Evolutionary conservation across 1,140 invertebrate genomes (phyloP).

Genomic region (Patella vulgata): DNA sequence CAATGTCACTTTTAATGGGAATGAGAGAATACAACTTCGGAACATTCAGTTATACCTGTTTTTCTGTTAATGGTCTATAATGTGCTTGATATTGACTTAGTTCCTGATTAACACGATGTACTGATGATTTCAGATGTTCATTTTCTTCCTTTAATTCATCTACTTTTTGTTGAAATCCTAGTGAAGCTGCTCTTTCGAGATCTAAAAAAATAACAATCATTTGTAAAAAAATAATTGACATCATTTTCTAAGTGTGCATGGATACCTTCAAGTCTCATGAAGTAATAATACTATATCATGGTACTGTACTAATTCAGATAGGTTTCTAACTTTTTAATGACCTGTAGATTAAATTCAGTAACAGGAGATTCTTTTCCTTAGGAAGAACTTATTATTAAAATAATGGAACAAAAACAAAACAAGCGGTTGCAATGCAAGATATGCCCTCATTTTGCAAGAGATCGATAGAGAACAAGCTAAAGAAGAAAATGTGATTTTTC

Average conservation of each 20-base stretch:
- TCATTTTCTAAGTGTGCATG: neutral
- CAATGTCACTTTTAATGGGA: too few species aligned
- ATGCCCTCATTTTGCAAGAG: too few species aligned
- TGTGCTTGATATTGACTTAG: slow-evolving; percentile 58
- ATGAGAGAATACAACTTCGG: too few species aligned
- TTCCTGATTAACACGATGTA: slow-evolving; percentile 56
- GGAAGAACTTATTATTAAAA: too few species aligned
- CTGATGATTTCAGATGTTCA: slow-evolving; percentile 50
- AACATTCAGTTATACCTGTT: slow-evolving; percentile 25
- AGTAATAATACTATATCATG: neutral
- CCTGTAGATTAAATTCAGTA: too few species aligned
- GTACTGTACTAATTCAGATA: neutral
- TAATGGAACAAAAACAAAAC: too few species aligned
- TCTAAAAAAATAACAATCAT: slow-evolving; percentile 27
- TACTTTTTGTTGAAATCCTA: slow-evolving; percentile 48
- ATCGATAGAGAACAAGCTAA: too few species aligned
- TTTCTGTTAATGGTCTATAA: slow-evolving; percentile 45
- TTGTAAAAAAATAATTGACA: neutral
- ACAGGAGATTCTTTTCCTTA: too few species aligned
- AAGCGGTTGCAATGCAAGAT: too few species aligned
- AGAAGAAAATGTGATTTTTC: too few species aligned
- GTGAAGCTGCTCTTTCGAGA: slow-evolving; percentile 37
- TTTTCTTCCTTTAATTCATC: slow-evolving; percentile 57
- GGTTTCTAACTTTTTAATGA: neutral
- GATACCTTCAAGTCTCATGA: neutral